Base-by-base conservation (phyloP, 2,888 invertebrate genomes). In the Heliconius charithonia region DNA sequence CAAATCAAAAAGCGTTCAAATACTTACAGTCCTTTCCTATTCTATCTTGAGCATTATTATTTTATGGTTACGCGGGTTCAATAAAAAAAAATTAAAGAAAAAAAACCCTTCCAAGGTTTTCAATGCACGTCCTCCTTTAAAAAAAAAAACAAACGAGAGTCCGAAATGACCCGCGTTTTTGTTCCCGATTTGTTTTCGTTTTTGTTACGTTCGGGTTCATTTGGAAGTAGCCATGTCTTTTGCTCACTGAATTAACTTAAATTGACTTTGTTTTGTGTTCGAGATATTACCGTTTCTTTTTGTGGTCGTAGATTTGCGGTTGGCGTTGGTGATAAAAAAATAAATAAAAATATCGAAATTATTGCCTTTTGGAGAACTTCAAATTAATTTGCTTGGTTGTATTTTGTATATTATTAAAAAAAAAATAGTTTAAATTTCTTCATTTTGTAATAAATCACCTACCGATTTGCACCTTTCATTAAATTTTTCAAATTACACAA, bases 161-260 rank as follows among this genome's bases (percentile, higher is more conserved):
- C 89, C 91, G 92, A 93, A 94, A 93, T 94, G 94, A 94, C 94
- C 95, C 92, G 93, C 91, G 92, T 95, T 95, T 95, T 95, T 94
- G 92, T 95, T 87, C 91, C 91, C 87, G 92, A 91, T 93, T 94
- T 94, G 93, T 94, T 94, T 93, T 93, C 90, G 91, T 94, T 94
- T 95, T 94, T 94, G 93, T 94, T 92, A 91, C 92, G 89, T 93
- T 94, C 92, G 93, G 93, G 93, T 94, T 95, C 94, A 95, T 94
- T 95, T 95, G 89, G 93, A 93, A 94, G 95, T 93, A 93, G 93
- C 94, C 91, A 91, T 90, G 93, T 91, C 92, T 90, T 90, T 89
- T 93, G 92, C 92, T 93, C 92, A 94, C 94, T 91, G 92, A 93
- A 94, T 95, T 93, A 93, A 92, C 93, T 93, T 90, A 92, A 93